Evolutionary conservation across 2,888 invertebrate genomes (phyloP).

Genomic region (Scaptomyza parva): DNA sequence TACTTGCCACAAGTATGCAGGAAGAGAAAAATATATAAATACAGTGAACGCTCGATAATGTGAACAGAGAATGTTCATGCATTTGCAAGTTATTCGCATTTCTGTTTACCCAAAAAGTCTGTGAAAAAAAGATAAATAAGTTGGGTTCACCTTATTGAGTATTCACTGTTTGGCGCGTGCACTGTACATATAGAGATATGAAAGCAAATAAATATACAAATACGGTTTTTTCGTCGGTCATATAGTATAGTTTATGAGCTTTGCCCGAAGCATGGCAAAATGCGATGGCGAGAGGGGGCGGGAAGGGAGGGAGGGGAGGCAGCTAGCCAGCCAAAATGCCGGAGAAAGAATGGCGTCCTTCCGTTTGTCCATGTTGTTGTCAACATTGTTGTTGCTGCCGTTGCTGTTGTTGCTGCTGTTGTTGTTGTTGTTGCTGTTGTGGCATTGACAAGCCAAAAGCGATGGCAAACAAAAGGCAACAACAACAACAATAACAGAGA

Average conservation of each 20-base stretch:
- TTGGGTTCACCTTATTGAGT: too few species aligned
- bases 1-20: conserved; percentile 26
- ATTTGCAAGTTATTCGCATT: too few species aligned
- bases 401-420: conserved; percentile 1
- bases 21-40: conserved; percentile 15
- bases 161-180: too few species aligned
- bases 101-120: too few species aligned
- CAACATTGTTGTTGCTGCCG: conserved; percentile 3
- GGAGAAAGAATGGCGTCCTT: conserved; percentile 59
- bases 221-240: conserved; percentile 11
- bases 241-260: conserved; percentile 43
- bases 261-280: conserved; percentile 26
- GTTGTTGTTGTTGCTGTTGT: conserved; percentile 23
- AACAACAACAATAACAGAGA: conserved; percentile 36
- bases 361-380: conserved; percentile 28
- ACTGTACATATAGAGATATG: conserved; percentile 1
- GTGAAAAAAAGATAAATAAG: too few species aligned
- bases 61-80: too few species aligned
- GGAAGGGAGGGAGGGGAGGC: conserved; percentile 12
- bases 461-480: conserved; percentile 53
- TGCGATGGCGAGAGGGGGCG: conserved; percentile 7
- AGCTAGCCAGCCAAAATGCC: conserved; percentile 45
- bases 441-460: conserved; percentile 57
- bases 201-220: conserved; percentile 35
- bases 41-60: too few species aligned